Evolutionary conservation across 2,113 vertebrate species (phyloP).

Genomic region (Brachirus orientalis): DNA sequence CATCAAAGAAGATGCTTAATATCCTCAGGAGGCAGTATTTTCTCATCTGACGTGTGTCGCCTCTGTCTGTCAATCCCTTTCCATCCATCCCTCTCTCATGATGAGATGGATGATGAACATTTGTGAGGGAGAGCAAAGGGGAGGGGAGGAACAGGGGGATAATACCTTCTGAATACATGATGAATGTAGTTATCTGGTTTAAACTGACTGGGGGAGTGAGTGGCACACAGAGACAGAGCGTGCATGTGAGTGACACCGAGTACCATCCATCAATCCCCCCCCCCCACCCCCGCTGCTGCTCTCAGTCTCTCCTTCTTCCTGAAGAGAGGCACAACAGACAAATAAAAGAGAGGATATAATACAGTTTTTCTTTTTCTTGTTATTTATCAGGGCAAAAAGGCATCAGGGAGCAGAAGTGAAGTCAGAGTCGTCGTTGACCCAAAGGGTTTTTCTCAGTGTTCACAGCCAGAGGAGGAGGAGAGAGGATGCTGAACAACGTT

Average conservation of each 20-base stretch:
- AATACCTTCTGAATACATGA: constrained; percentile 89
- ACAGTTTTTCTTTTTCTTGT: constrained; percentile 28
- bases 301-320: constrained; percentile 75
- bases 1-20: constrained; percentile 64
- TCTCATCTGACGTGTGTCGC: constrained; percentile 42
- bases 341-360: constrained; percentile 32
- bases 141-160: constrained; percentile 67
- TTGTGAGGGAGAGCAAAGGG: constrained; percentile 42
- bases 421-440: constrained; percentile 10
- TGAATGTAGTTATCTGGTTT: constrained; percentile 85
- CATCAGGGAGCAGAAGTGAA: constrained; percentile 37
- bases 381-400: constrained; percentile 32
- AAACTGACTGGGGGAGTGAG: constrained; percentile 75
- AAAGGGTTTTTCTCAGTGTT: constrained; percentile 17
- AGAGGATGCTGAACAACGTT: constrained; percentile 93
- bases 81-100: constrained; percentile 52
- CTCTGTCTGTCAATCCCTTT: constrained; percentile 48
- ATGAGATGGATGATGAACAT: constrained; percentile 65
- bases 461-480: constrained; percentile 42
- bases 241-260: constrained; percentile 79
- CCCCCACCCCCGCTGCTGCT: constrained; percentile 76
- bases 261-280: constrained; percentile 84
- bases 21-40: constrained; percentile 55
- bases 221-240: constrained; percentile 51
- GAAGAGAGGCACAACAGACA: constrained; percentile 58